Evolutionary conservation across 2,797 vertebrate species (phyloP), one percentile per base, ranked within the genome.

Genomic region (Acrocephalus scirpaceus): DNA sequence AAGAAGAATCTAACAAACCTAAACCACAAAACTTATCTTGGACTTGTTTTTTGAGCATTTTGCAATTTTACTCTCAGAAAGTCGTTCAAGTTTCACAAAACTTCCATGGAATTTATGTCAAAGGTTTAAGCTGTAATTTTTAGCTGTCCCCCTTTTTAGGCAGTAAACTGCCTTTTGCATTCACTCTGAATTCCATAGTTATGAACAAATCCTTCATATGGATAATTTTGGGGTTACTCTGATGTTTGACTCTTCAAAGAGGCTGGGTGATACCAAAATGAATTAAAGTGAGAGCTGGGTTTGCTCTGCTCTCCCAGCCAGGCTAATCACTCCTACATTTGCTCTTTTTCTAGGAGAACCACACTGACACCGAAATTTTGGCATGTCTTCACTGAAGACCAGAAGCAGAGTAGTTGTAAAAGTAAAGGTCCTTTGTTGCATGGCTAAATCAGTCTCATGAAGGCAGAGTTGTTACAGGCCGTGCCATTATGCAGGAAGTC

Each of bases 21-120:
- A 45, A 81, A 40, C 12, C 48, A 56, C 62, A 4, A n/a, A 53
- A 17, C 30, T 40, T n/a, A 4, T 14, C 23, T 12, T 14, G 42
- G 10, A 9, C 66, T 29, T 0, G 0, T 47, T 56, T 56, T n/a
- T 8, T 0, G 2, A 40, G 23, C 0, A 0, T 40, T 65, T n/a
- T 65, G 25, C 21, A 47, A 13, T 48, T 57, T 18, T 40, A 5
- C 10, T 66, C 45, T 53, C 79, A 65, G 29, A 6, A 69, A 73
- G 44, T 7, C 51, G 6, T 2, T 13, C 7, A 4, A 0, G 17
- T 66, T 32, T 17, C 44, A 29, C 23, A 29, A 50, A 45, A 17
- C 22, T 16, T 15, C 15, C 38, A 29, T 4, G 27, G 48, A 29
- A 70, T 32, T 81, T 10, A 29, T 42, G 40, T 23, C 7, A 36